Conservation (phyloP, 2,797 vertebrate genomes). For the Coluber constrictor region DNA sequence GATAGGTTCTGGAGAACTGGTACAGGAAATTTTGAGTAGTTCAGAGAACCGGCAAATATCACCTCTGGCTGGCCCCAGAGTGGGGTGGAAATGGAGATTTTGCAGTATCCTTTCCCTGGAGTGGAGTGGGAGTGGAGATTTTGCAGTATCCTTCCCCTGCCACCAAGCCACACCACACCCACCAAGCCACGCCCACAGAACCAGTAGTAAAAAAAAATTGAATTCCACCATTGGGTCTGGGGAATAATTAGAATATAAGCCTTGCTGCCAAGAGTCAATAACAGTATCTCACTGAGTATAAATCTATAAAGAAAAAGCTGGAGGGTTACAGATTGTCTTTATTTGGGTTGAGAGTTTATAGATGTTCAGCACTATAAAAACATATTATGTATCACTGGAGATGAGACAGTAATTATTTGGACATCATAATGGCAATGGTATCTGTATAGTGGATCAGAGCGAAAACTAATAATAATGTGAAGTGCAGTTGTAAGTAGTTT, state of each 20-base stretch:
- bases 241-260: background rate
- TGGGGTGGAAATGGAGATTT: no score
- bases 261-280: background rate
- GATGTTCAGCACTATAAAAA: background rate
- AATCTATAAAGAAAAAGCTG: background rate
- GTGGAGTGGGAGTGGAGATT: no score
- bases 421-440: background rate
- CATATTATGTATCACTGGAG: background rate
- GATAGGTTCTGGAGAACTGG: no score
- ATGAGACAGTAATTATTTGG: background rate
- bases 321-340: background rate
- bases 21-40: no score
- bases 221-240: background rate
- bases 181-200: no score
- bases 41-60: no score
- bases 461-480: background rate
- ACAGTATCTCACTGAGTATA: background rate
- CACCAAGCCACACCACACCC: no score
- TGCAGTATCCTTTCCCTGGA: no score
- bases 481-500: background rate
- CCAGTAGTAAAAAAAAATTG: no score
- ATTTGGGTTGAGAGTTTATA: no score
- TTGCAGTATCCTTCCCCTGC: no score
- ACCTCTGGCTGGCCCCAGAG: no score
- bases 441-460: background rate